Evolutionary conservation across 1,140 invertebrate genomes (phyloP).

Genomic region (Magallana angulata): DNA sequence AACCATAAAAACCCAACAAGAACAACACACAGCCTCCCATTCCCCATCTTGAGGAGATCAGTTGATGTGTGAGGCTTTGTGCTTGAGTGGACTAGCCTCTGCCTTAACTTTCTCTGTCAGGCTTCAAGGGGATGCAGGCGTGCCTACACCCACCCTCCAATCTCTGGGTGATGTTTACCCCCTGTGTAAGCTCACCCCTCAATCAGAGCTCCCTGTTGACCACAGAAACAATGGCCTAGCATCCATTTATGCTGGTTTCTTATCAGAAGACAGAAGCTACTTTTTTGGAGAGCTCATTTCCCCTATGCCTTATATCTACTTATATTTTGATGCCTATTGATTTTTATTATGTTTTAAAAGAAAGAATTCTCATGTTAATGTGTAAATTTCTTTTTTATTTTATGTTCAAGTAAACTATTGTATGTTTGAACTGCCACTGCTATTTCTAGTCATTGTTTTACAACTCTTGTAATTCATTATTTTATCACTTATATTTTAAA

Average conservation of each 20-base stretch:
- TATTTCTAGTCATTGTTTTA: constrained; percentile 34
- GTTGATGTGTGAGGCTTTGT: not conserved
- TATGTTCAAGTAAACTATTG: constrained; percentile 20
- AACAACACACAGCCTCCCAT: not conserved
- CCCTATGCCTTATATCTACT: constrained; percentile 33
- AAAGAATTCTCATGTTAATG: constrained; percentile 32
- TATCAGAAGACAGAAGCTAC: not conserved
- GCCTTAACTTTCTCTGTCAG: constrained; percentile 11
- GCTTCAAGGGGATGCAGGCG: constrained; percentile 22
- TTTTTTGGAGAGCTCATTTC: constrained; percentile 2
- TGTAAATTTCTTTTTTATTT: constrained; percentile 11
- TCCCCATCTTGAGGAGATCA: not conserved
- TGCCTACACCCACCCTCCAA: not conserved
- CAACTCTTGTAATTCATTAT: constrained; percentile 33
- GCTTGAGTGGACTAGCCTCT: not conserved
- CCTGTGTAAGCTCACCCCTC: not conserved
- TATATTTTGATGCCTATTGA: constrained; percentile 32
- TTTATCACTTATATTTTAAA: not conserved
- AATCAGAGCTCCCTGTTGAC: not conserved
- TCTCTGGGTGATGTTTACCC: not conserved
- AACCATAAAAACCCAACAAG: not conserved
- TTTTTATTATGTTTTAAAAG: not conserved
- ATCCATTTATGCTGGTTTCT: not conserved
- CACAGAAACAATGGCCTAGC: not conserved
- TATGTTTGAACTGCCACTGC: constrained; percentile 33